These are phyloP conservation scores for Eleutherodactylus coqui DNA, from an alignment of 2,797 vertebrate species.

Conservation along the genomic window DNA sequence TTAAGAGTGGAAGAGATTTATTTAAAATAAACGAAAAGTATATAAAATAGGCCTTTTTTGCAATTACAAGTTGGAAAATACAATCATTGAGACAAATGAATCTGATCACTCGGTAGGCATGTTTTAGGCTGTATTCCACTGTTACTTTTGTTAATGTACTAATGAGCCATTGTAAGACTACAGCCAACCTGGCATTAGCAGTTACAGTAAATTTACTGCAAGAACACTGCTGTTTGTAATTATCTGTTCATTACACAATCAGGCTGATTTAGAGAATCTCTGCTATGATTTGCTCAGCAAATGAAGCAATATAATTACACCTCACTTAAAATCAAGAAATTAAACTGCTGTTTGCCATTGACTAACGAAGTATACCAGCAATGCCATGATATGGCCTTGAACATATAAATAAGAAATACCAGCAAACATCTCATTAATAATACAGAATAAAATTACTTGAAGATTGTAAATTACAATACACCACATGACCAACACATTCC, in stretches of 20 bases:
- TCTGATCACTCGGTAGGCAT: conserved; percentile 65
- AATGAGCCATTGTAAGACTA: conserved; percentile 80
- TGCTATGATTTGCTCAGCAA: conserved; percentile 82
- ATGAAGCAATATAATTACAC: conserved; percentile 84
- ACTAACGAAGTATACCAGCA: conserved; percentile 71
- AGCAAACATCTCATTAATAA: not conserved
- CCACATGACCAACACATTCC: too few species aligned
- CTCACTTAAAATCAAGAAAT: conserved; percentile 84
- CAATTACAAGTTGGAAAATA: conserved; percentile 69
- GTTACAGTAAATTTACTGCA: conserved; percentile 80
- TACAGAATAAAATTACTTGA: not conserved
- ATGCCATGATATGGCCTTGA: conserved; percentile 72
- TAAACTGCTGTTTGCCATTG: conserved; percentile 79
- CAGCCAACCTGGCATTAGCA: conserved; percentile 80
- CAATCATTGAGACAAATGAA: conserved; percentile 69
- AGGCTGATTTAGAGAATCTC: conserved; percentile 81
- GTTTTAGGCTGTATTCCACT: conserved; percentile 72
- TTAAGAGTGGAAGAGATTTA: not conserved
- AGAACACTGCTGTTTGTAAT: conserved; percentile 84
- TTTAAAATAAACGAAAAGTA: conserved; percentile 45
- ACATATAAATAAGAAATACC: conserved; percentile 41
- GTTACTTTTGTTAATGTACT: conserved; percentile 79
- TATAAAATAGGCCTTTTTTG: conserved; percentile 67
- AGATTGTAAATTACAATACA: not conserved
- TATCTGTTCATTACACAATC: conserved; percentile 87